Conservation (phyloP, 1,140 invertebrate species). For the Lepidurus couesii region DNA sequence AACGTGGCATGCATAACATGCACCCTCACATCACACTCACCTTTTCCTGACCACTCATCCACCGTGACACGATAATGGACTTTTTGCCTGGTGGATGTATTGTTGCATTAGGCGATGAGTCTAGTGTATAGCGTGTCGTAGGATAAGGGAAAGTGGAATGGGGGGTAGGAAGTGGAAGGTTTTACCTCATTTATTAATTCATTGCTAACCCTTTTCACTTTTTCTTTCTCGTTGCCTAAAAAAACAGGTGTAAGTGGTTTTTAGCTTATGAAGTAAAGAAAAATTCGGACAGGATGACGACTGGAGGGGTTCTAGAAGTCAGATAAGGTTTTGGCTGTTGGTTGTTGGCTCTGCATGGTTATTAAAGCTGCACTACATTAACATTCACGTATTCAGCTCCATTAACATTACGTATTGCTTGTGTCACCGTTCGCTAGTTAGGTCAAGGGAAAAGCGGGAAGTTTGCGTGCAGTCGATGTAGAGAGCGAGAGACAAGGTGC, state of each 20-base stretch:
- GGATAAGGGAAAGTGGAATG: background rate
- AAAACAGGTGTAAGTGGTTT: slow-evolving; percentile 5
- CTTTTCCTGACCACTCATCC: slow-evolving; percentile 21
- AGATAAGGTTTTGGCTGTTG: background rate
- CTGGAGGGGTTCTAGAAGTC: background rate
- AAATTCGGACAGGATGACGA: background rate
- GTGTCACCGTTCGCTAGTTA: background rate
- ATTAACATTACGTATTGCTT: background rate
- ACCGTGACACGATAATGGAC: slow-evolving; percentile 21
- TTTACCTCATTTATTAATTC: slow-evolving; percentile 1
- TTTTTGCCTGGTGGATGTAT: slow-evolving; percentile 19
- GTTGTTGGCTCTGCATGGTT: background rate
- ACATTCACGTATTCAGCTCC: background rate
- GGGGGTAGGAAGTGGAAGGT: background rate
- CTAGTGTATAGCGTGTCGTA: slow-evolving; percentile 4
- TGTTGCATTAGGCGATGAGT: slow-evolving; percentile 18
- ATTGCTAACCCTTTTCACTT: background rate
- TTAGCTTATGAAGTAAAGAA: background rate
- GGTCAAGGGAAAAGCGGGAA: background rate
- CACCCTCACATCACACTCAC: slow-evolving; percentile 20
- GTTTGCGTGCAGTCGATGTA: background rate
- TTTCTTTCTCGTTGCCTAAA: background rate
- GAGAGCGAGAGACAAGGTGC: background rate
- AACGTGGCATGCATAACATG: slow-evolving; percentile 18
- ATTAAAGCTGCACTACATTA: background rate